Evolutionary conservation across 2,888 invertebrate species (phyloP), one percentile per base, ranked within the genome.

Genomic region (Aspidiotus destructor): DNA sequence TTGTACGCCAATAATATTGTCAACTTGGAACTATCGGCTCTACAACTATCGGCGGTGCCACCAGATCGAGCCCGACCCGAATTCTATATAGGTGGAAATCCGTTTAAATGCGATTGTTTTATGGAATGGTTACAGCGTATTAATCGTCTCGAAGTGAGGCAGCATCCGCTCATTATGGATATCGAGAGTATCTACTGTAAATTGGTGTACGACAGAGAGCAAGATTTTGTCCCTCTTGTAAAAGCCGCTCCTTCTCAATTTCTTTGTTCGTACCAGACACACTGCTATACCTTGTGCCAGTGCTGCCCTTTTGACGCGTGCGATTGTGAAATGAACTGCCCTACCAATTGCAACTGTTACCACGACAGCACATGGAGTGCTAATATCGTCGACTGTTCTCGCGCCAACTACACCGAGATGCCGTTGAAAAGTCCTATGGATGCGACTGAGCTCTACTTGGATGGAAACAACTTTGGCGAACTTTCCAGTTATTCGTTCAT

Each of bases 271-370:
- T 95, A 95, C 80, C 88, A 88, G 79, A 88, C 89, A 54, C 92
- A 94, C 78, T 96, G 96, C 80, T 94, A 93, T 78, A 89, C 94
- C 13, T 82, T 92, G 72, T 96, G 96, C 76, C 92, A 92, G 77
- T 96, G 96, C 80, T 96, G 96, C 80, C 93, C 94, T 78, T 96
- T 92, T 79, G 94, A 93, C 78, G 92, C 92, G 65, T 96, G 96
- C 81, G 96, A 96, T 80, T 96, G 96, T 81, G 92, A 94, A 81
- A 94, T 94, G 90, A 92, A 90, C 73, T 96, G 96, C 77, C 96
- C 96, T 61, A 84, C 83, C 60, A 92, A 92, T 78, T 96, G 96
- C 81, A 89, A 89, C 70, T 96, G 96, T 77, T 95, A 92, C 81
- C 92, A 93, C 77, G 94, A 96, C 80, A 89, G 91, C 76, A 86